Evolutionary conservation across 2,113 vertebrate species (phyloP).

Genomic region (Sphaerodactylus townsendi): DNA sequence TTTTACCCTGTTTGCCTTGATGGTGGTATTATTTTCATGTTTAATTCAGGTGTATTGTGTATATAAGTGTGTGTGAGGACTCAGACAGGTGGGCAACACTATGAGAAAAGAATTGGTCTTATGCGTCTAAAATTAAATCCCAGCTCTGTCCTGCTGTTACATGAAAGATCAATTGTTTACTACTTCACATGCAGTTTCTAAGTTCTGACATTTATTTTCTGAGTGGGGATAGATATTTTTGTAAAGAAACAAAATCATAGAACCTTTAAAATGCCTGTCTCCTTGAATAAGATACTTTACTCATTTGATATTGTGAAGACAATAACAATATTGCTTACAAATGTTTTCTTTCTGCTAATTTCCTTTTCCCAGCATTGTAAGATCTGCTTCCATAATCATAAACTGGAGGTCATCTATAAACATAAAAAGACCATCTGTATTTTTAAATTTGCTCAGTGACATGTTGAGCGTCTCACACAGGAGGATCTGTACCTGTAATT

Average conservation of each 20-base stretch:
- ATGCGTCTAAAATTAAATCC: not conserved
- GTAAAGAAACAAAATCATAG: slow-evolving; percentile 2
- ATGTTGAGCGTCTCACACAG: slow-evolving; percentile 19
- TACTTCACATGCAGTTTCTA: not conserved
- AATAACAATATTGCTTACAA: slow-evolving; percentile 12
- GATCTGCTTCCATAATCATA: slow-evolving; percentile 27
- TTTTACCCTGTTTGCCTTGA: too few relatives aligned
- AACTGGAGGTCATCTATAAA: slow-evolving; percentile 34
- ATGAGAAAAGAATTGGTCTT: not conserved
- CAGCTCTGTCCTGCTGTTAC: not conserved
- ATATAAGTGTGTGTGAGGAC: not conserved
- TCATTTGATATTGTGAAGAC: not conserved
- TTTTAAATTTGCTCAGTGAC: slow-evolving; percentile 30
- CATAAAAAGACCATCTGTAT: not conserved
- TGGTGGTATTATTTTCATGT: not conserved
- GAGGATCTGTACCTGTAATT: slow-evolving; percentile 37
- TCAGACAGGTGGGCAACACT: too few relatives aligned
- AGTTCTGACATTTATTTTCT: slow-evolving; percentile 20
- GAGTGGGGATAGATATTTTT: not conserved
- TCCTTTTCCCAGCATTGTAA: slow-evolving; percentile 28
- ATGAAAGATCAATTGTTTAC: not conserved
- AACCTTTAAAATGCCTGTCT: not conserved
- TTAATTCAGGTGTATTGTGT: not conserved
- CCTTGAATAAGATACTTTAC: not conserved
- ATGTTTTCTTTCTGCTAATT: slow-evolving; percentile 16